Evolutionary conservation across 2,113 vertebrate genomes (phyloP).

Genomic region (Macaca fascicularis): T2T-MFA8v1.1 NC_088376.1:180810501-180811000

Average conservation of each 20-base stretch:
- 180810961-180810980: constrained; percentile 19
- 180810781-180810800: background rate
- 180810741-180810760: background rate
- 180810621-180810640: background rate
- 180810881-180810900: constrained; percentile 28
- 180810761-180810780: background rate
- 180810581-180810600: background rate
- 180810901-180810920: background rate
- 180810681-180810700: background rate
- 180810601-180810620: background rate
- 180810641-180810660: background rate
- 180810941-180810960: constrained; percentile 17
- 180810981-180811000: background rate
- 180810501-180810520: background rate
- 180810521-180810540: constrained; percentile 20
- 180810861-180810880: background rate
- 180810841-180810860: background rate
- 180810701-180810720: background rate
- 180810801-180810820: background rate
- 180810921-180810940: background rate
- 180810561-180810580: background rate
- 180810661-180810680: background rate
- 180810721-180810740: background rate
- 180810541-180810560: background rate
- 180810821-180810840: background rate